These are phyloP conservation scores for Ceuthmochares aereus DNA, from an alignment of 2,113 vertebrate genomes.

Conservation along the genomic window DNA sequence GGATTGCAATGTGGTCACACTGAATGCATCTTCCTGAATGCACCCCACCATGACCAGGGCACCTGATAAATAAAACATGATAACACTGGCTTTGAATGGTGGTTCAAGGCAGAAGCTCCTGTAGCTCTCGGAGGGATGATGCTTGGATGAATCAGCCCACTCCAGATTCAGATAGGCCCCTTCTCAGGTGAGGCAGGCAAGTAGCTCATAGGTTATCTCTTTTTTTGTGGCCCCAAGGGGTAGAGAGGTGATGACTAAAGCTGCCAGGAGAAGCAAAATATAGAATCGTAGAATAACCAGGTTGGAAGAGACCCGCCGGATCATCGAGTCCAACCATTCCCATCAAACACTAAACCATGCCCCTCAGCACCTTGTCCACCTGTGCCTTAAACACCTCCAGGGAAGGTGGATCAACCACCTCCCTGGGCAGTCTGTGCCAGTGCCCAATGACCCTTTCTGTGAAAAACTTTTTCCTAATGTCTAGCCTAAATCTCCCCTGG, in stretches of 20 bases:
- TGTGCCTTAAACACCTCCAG: too few species aligned
- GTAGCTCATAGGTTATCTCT: fast-evolving
- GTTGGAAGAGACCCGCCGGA: too few species aligned
- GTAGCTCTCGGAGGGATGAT: neutral
- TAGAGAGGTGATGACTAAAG: neutral
- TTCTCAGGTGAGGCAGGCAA: neutral
- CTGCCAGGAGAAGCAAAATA: neutral
- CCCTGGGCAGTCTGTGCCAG: too few species aligned
- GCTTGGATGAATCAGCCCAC: too few species aligned
- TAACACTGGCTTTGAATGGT: fast-evolving
- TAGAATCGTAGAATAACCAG: too few species aligned
- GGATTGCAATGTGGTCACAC: fast-evolving
- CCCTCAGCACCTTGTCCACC: too few species aligned
- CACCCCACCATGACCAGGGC: fast-evolving
- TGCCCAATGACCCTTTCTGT: too few species aligned
- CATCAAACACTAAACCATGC: too few species aligned
- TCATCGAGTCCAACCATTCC: too few species aligned
- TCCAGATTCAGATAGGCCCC: neutral
- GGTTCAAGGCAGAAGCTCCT: neutral
- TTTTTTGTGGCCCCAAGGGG: neutral
- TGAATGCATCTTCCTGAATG: neutral
- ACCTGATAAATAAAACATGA: fast-evolving
- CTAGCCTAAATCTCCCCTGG: too few species aligned
- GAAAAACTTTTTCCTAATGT: too few species aligned
- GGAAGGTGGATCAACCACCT: too few species aligned